Base-by-base conservation (phyloP, 2,113 vertebrate species). In the Anolis carolinensis region DNA sequence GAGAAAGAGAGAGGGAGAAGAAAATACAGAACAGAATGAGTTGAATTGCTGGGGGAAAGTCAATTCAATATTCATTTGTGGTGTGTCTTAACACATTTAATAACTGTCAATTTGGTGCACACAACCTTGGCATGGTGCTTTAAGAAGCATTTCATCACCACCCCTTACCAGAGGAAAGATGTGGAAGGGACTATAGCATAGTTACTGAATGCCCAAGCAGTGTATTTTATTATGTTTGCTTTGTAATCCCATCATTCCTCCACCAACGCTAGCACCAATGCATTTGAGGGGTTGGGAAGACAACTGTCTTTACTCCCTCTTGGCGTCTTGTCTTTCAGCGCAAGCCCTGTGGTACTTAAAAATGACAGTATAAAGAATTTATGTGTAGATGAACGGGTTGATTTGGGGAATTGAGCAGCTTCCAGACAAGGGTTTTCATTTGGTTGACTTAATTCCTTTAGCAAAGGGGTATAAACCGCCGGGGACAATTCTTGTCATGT, bases 281-380 rank as follows among this genome's bases (percentile, higher is more conserved):
- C 93, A 92, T 95, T 96, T 95, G 93, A 96, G 95, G 95, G 95
- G 93, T 93, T 93, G 94, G 89, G 92, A 90, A 96, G 95, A 92
- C 93, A 95, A 95, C 89, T 85, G 83, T 80, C 86, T 2, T 79
- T 88, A 55, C 86, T 96, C 95, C 94, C 96, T 92, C 92, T 95
- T 81, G 93, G 93, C 89, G 91, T 92, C 92, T 88, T 96, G 95
- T 96, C 96, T 96, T 96, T 96, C 96, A 95, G 93, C 91, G 90
- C 90, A 52, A 96, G 95, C 94, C 95, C 95, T 94, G 90, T 95
- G 95, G 96, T 96, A 96, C 95, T 97, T 96, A 96, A 96, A 95
- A 95, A 95, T 96, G 96, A 96, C 96, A 97, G 96, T 95, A 96
- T 95, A 97, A 97, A 96, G 95, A 96, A 96, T 96, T 95, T 96